A percentile compares a stretch with the other conserved stretches of the same genome.
These are phyloP conservation scores for Streptopelia turtur DNA, from an alignment of 2,797 vertebrate genomes.

Conservation along the genomic window DNA sequence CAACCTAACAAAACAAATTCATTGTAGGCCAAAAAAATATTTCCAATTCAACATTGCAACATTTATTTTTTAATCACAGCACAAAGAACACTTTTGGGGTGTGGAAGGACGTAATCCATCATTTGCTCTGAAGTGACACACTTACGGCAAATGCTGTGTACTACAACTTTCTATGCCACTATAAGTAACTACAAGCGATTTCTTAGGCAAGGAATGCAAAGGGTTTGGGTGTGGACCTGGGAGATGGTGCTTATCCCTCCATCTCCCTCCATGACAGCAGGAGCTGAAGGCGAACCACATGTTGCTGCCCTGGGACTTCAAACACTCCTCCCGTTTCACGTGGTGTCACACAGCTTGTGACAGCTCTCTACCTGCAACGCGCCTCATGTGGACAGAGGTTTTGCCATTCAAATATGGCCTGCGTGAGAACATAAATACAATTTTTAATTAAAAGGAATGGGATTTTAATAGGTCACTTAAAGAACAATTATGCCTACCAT, in stretches of 20 bases:
- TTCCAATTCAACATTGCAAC: constrained; percentile 55
- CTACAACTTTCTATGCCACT: constrained; percentile 18
- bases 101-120: constrained; percentile 58
- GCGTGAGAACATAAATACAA: not conserved
- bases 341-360: not conserved
- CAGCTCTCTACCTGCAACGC: not conserved
- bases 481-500: constrained; percentile 11
- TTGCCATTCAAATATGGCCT: not conserved
- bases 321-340: not conserved
- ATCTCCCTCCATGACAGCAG: constrained; percentile 18
- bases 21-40: constrained; percentile 3
- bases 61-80: constrained; percentile 62
- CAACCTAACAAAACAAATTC: constrained; percentile 57
- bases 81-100: constrained; percentile 28
- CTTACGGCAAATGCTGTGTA: constrained; percentile 22
- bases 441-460: constrained; percentile 55
- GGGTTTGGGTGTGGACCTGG: constrained; percentile 30
- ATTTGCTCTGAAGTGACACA: constrained; percentile 52
- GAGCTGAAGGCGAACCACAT: not conserved
- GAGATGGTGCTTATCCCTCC: constrained; percentile 45
- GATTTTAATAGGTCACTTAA: constrained; percentile 34
- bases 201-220: constrained; percentile 51
- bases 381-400: not conserved
- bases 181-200: constrained; percentile 32
- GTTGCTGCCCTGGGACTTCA: not conserved